Evolutionary conservation across 2,113 vertebrate genomes (phyloP).

Genomic region (Hemibagrus wyckioides): DNA sequence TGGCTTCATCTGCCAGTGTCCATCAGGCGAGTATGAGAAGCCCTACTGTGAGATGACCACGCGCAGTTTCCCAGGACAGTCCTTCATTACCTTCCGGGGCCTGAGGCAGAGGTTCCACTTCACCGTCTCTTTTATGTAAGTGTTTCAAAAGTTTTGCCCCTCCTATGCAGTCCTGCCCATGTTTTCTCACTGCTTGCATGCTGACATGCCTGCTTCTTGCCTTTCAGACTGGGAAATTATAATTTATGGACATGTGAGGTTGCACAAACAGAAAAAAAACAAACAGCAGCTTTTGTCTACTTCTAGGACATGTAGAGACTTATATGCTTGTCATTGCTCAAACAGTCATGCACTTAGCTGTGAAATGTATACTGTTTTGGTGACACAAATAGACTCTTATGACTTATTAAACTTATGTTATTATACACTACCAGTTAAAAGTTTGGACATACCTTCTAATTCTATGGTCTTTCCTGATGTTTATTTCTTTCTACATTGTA

Average conservation of each 20-base stretch:
- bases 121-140: slow-evolving; percentile 90
- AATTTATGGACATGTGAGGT: slow-evolving; percentile 47
- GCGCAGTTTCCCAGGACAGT: slow-evolving; percentile 86
- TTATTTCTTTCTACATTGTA: too few relatives aligned
- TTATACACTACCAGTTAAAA: too few relatives aligned
- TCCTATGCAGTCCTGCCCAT: slow-evolving; percentile 14
- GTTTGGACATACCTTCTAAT: too few relatives aligned
- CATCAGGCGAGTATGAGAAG: slow-evolving; percentile 84
- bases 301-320: slow-evolving; percentile 17
- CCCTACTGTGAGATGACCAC: slow-evolving; percentile 94
- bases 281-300: slow-evolving; percentile 7
- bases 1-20: slow-evolving; percentile 89
- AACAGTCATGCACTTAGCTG: neutral
- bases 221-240: slow-evolving; percentile 39
- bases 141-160: slow-evolving; percentile 37
- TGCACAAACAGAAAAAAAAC: slow-evolving; percentile 37
- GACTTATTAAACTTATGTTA: neutral
- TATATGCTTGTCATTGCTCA: neutral
- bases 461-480: too few relatives aligned
- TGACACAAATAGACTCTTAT: neutral
- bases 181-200: neutral
- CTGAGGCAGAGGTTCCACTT: slow-evolving; percentile 94
- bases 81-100: slow-evolving; percentile 92
- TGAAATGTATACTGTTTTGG: neutral
- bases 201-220: slow-evolving; percentile 21